Evolutionary conservation across 1,140 invertebrate genomes (phyloP).

Genomic region (Drosophila micromelanica): DNA sequence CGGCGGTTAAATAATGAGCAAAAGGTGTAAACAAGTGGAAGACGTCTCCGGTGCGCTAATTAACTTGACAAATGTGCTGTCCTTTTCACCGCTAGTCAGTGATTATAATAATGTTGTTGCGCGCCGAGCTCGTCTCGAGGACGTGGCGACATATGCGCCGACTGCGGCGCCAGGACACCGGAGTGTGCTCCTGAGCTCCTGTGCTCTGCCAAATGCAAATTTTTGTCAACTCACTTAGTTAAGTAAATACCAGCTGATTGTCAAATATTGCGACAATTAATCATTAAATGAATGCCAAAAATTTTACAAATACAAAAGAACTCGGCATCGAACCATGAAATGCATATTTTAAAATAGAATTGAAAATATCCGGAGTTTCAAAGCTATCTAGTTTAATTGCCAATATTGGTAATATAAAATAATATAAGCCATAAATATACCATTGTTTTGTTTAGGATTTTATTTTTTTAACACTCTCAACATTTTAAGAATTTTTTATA

Average conservation of each 20-base stretch:
- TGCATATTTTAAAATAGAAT: not conserved
- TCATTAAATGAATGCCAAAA: constrained; percentile 25
- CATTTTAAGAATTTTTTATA: no score
- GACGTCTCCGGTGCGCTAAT: constrained; percentile 52
- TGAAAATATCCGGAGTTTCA: no score
- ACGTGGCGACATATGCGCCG: not conserved
- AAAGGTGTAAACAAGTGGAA: constrained; percentile 69
- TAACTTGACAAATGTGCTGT: constrained; percentile 74
- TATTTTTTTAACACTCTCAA: no score
- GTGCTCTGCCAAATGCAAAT: constrained; percentile 47
- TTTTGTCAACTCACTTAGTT: constrained; percentile 34
- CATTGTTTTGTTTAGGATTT: no score
- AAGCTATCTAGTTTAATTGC: no score
- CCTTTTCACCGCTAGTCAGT: constrained; percentile 18
- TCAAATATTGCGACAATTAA: constrained; percentile 48
- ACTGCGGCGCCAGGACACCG: not conserved
- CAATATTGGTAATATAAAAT: no score
- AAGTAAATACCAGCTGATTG: constrained; percentile 40
- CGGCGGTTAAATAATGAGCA: constrained; percentile 65
- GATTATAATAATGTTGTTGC: constrained; percentile 46
- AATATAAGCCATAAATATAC: no score
- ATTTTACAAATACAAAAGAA: not conserved
- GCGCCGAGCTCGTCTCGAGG: not conserved
- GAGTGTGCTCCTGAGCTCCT: not conserved
- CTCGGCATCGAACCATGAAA: not conserved